phyloP scores from a whole-genome alignment of 2,888 invertebrate species.

The Volucella inflata region DNA sequence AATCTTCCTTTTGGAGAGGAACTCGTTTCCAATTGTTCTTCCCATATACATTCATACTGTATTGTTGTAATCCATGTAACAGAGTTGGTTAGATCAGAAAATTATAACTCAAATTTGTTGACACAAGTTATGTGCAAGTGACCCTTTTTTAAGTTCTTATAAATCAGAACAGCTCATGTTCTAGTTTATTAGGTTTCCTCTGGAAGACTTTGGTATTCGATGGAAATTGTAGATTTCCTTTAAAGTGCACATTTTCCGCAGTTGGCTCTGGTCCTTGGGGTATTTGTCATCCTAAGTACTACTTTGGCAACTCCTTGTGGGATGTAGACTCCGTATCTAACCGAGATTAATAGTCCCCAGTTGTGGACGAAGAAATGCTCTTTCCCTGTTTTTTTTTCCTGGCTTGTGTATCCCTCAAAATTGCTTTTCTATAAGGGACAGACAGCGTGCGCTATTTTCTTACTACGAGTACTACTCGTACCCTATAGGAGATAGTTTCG shows the following conservation, averaged over 20 bases:
- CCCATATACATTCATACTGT: not conserved
- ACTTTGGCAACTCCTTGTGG: conserved; percentile 43
- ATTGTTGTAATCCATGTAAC: not conserved
- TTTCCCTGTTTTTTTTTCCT: conserved; percentile 12
- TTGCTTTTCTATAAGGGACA: conserved; percentile 58
- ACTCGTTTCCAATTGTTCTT: not conserved
- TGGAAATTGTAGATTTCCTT: conserved; percentile 32
- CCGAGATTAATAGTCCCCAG: conserved; percentile 60
- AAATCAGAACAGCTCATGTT: conserved; percentile 54
- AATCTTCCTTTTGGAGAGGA: too few species aligned
- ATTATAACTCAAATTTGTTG: conserved; percentile 30
- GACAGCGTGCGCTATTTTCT: conserved; percentile 14
- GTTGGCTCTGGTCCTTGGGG: conserved; percentile 13
- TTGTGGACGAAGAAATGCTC: conserved; percentile 48
- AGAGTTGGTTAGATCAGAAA: conserved; percentile 14
- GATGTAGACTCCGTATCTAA: conserved; percentile 52
- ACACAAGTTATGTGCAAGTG: conserved; percentile 30
- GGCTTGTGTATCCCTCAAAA: conserved; percentile 28
- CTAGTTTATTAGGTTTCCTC: conserved; percentile 45
- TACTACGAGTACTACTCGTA: too few species aligned
- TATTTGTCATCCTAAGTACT: conserved; percentile 59
- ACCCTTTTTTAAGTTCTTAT: conserved; percentile 43
- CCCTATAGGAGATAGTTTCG: conserved; percentile 19
- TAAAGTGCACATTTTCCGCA: conserved; percentile 51
- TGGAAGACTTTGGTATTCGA: not conserved